Evolutionary conservation across 2,888 invertebrate genomes (phyloP).

Genomic region (Drosophila demipolita): DNA sequence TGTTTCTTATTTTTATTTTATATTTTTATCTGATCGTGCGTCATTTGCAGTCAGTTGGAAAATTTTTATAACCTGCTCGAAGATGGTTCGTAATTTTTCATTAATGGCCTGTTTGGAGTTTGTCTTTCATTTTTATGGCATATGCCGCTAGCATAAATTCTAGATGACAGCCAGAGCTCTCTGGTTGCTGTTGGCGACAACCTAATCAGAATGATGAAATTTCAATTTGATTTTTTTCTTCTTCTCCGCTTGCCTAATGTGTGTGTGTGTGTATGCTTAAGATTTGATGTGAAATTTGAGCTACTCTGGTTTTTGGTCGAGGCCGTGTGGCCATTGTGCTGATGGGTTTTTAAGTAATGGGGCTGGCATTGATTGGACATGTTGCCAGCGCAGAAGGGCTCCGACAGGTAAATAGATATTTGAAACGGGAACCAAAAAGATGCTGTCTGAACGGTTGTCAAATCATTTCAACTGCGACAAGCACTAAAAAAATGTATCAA

Average conservation of each 20-base stretch:
- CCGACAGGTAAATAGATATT: constrained; percentile 58
- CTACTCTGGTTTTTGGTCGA: constrained; percentile 34
- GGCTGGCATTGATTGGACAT: constrained; percentile 66
- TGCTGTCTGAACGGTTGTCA: constrained; percentile 9
- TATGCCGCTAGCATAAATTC: constrained; percentile 45
- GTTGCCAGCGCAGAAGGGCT: constrained; percentile 36
- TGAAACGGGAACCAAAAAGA: constrained; percentile 10
- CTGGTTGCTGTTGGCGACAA: constrained; percentile 42
- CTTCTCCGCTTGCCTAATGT: constrained; percentile 37
- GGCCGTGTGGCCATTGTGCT: constrained; percentile 43
- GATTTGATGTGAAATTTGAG: constrained; percentile 61
- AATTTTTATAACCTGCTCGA: constrained; percentile 50
- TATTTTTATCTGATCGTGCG: constrained; percentile 68
- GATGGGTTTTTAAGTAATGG: constrained; percentile 67
- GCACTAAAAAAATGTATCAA: constrained; percentile 19
- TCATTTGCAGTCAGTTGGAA: constrained; percentile 74
- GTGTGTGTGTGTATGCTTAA: constrained; percentile 15
- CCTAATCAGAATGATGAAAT: constrained; percentile 77
- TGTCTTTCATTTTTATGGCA: constrained; percentile 61
- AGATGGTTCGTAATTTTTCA: constrained; percentile 65
- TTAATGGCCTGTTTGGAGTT: constrained; percentile 50
- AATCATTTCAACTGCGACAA: background rate
- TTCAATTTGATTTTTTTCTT: constrained; percentile 50
- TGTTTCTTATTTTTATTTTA: constrained; percentile 10
- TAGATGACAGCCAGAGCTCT: constrained; percentile 39